Conservation (phyloP, 1,140 invertebrate species). For the Mercenaria mercenaria region DNA sequence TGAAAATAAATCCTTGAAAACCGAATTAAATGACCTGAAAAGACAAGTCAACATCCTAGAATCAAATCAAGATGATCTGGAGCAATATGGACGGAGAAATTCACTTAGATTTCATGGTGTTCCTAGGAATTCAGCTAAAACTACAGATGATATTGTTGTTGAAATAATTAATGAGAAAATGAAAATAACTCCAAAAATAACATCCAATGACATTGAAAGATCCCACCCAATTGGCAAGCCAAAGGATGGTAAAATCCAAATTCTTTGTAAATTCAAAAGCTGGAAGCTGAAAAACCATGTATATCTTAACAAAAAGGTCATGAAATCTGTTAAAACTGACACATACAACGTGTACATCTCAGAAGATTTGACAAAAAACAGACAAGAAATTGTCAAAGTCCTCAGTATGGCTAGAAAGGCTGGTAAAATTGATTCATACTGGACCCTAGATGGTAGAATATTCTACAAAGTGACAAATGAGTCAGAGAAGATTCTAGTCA, state of each 20-base stretch:
- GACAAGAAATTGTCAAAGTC: background rate
- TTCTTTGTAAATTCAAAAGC: constrained; percentile 22
- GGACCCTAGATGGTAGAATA: background rate
- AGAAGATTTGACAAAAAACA: background rate
- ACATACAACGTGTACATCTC: background rate
- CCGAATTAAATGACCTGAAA: no score
- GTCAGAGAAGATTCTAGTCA: background rate
- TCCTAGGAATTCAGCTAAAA: background rate
- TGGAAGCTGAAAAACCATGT: background rate
- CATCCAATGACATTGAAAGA: constrained; percentile 5
- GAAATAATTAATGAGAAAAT: background rate
- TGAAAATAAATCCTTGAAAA: no score
- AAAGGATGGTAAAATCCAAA: background rate
- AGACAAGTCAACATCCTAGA: no score
- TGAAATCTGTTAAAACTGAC: background rate
- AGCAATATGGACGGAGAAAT: background rate
- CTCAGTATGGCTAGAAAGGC: background rate
- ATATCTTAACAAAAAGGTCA: background rate
- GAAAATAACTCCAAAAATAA: background rate
- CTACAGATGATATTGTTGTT: background rate
- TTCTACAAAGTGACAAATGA: background rate
- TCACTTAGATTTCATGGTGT: background rate
- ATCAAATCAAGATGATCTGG: background rate
- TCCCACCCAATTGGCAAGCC: background rate
- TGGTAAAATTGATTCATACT: background rate